These are phyloP conservation scores for Choloepus hoffmanni DNA, from an alignment of 2,113 vertebrate genomes.

Conservation along the genomic window DNA sequence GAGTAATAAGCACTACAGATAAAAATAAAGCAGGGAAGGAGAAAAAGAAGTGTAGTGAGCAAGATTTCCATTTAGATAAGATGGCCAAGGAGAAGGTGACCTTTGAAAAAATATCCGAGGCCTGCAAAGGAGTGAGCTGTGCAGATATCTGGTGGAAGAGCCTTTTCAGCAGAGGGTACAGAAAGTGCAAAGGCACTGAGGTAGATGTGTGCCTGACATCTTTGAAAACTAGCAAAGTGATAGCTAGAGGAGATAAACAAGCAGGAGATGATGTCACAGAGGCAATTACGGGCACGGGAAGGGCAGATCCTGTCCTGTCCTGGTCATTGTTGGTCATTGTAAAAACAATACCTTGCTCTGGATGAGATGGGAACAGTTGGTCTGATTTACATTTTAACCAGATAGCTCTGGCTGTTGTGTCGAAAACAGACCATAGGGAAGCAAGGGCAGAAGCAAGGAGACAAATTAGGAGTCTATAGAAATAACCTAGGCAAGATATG, in stretches of 20 bases:
- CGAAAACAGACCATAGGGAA: neutral
- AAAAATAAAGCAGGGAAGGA: neutral
- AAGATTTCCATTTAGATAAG: neutral
- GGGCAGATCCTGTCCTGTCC: neutral
- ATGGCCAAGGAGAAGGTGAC: neutral
- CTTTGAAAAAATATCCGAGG: neutral
- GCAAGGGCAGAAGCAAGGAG: neutral
- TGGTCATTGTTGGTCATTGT: too few relatives aligned
- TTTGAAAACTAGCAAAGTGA: neutral
- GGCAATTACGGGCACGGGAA: neutral
- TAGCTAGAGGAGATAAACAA: neutral
- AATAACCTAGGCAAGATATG: neutral
- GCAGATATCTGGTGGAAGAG: neutral
- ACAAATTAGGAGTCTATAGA: neutral
- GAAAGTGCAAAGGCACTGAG: too few relatives aligned
- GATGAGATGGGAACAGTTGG: neutral
- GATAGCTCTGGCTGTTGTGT: neutral
- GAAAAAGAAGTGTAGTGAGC: neutral
- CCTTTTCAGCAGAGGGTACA: neutral
- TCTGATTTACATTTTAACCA: neutral
- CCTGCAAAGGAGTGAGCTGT: fast-evolving
- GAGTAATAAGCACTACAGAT: neutral
- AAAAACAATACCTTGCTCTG: neutral
- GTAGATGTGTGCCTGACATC: neutral
- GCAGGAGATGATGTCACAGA: neutral